A percentile compares a stretch with the other conserved stretches of the same genome.
These are phyloP conservation scores for Lagopus muta DNA, from an alignment of 2,113 vertebrate species.

Conservation along the genomic window DNA sequence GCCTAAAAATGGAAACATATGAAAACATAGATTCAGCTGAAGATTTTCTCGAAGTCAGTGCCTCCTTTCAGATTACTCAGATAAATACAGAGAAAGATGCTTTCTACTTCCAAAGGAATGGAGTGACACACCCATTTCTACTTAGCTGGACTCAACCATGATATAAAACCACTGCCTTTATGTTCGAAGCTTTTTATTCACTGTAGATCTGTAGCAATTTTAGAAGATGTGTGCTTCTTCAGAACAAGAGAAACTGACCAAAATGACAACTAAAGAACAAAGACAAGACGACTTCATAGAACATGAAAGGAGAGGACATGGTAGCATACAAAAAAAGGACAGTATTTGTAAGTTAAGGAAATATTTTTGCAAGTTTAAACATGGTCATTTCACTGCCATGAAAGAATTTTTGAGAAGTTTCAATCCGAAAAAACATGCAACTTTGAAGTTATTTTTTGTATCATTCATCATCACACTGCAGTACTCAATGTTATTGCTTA, in stretches of 20 bases:
- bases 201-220: not conserved
- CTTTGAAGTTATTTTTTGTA: not conserved
- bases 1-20: not conserved
- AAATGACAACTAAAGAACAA: not conserved
- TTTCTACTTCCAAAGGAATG: not conserved
- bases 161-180: not conserved
- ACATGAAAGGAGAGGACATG: not conserved
- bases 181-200: not conserved
- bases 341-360: not conserved
- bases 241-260: not conserved
- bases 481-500: rapidly evolving
- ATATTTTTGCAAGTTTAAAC: not conserved
- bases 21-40: not conserved
- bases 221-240: not conserved
- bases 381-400: not conserved
- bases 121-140: not conserved
- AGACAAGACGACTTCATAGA: not conserved
- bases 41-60: not conserved
- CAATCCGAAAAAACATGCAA: not conserved
- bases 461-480: not conserved
- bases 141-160: not conserved
- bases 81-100: not conserved
- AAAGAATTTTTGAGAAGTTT: not conserved
- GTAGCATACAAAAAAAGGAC: not conserved
- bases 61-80: not conserved